Conservation (phyloP, 1,140 invertebrate genomes). For the Tetraneura akinire region DNA sequence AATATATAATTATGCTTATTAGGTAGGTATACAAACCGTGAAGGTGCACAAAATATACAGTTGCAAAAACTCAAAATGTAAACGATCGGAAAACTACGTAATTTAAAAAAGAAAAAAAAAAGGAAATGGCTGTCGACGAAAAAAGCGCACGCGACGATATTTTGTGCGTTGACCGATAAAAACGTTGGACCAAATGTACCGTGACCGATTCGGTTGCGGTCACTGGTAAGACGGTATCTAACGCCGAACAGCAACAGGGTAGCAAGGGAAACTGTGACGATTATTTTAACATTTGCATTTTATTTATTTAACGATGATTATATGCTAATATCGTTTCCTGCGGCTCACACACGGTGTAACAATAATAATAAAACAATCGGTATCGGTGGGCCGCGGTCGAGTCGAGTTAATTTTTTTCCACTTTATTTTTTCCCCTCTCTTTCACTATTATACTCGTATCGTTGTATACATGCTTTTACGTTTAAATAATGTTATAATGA, state of each 20-base stretch:
- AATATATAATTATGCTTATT: too few species aligned
- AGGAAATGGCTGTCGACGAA: conserved; percentile 6
- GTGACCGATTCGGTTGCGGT: not conserved
- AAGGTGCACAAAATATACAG: too few species aligned
- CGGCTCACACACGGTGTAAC: conserved; percentile 6
- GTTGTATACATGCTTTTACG: too few species aligned
- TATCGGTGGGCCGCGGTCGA: conserved; percentile 1
- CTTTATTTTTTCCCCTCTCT: not conserved
- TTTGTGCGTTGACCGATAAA: not conserved
- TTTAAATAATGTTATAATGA: too few species aligned
- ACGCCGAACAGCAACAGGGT: not conserved
- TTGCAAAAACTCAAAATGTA: too few species aligned
- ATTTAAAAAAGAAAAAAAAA: too few species aligned
- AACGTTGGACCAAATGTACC: conserved; percentile 32
- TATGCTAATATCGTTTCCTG: conserved; percentile 50
- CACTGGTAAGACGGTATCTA: not conserved
- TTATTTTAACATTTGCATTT: conserved; percentile 31
- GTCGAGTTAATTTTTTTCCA: not conserved
- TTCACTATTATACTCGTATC: not conserved
- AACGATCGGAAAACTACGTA: too few species aligned
- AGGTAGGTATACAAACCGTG: too few species aligned
- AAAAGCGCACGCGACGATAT: not conserved
- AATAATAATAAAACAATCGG: conserved; percentile 13
- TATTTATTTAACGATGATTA: conserved; percentile 22
- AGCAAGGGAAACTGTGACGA: too few species aligned